Conservation (phyloP, 2,888 invertebrate genomes). For the Gastrophysa polygoni region DNA sequence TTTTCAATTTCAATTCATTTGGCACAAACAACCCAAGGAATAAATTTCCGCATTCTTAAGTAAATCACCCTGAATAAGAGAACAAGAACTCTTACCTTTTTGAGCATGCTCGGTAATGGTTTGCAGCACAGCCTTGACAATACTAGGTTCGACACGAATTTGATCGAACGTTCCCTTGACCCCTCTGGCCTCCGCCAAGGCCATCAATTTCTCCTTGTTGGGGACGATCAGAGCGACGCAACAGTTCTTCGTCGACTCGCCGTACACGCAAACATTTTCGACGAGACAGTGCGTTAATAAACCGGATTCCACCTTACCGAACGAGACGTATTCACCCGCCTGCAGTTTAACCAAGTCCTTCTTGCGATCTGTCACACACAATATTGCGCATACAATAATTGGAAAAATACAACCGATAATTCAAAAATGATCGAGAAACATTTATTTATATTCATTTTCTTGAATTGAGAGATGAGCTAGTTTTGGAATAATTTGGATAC, state of each 20-base stretch:
- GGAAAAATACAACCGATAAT: too few species aligned
- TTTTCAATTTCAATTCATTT: too few species aligned
- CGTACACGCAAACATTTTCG: constrained; percentile 97
- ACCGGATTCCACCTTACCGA: constrained; percentile 95
- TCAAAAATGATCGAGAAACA: too few species aligned
- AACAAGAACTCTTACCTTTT: constrained; percentile 89
- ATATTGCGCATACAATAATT: too few species aligned
- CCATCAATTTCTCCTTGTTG: constrained; percentile 70
- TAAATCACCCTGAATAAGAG: too few species aligned
- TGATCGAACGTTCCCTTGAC: constrained; percentile 68
- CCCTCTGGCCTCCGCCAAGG: constrained; percentile 74
- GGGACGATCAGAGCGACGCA: constrained; percentile 93
- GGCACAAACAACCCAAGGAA: too few species aligned
- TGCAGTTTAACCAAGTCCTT: constrained; percentile 98
- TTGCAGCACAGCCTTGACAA: constrained; percentile 84
- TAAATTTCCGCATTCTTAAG: too few species aligned
- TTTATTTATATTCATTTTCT: too few species aligned
- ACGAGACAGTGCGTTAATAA: constrained; percentile 92
- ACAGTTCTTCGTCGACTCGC: constrained; percentile 83
- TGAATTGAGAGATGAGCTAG: too few species aligned
- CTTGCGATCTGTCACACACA: constrained; percentile 81
- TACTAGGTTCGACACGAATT: constrained; percentile 73
- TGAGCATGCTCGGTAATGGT: constrained; percentile 83
- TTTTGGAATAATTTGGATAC: too few species aligned
- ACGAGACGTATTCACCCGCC: constrained; percentile 96